A percentile compares a stretch with the other conserved stretches of the same genome.
Evolutionary conservation across 1,140 invertebrate species (phyloP).

Genomic region (Aphaenogaster rudis): DNA sequence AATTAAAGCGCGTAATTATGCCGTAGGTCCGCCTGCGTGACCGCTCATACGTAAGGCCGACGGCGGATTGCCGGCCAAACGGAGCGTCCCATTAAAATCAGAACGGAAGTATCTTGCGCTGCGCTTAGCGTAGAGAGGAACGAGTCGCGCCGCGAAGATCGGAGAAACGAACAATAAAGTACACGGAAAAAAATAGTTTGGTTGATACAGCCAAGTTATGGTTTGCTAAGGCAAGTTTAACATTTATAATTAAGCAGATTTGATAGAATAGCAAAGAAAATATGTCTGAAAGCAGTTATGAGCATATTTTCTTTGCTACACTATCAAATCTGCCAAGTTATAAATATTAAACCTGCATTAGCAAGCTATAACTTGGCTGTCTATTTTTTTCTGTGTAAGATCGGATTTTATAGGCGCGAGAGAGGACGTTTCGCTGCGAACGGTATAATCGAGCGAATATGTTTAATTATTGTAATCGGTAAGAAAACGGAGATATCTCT

Average conservation of each 20-base stretch:
- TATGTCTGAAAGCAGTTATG: no score
- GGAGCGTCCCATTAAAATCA: constrained; percentile 24
- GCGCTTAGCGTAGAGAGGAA: background rate
- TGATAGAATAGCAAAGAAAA: no score
- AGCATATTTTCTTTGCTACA: no score
- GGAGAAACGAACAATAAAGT: constrained; percentile 27
- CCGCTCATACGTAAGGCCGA: constrained; percentile 37
- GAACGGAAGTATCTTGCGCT: background rate
- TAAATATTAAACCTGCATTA: no score
- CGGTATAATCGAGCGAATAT: background rate
- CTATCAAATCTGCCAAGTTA: no score
- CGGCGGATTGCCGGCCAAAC: background rate
- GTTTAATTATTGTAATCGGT: constrained; percentile 41
- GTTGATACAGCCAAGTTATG: no score
- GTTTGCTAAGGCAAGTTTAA: no score
- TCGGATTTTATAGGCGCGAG: constrained; percentile 24
- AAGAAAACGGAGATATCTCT: background rate
- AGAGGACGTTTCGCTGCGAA: background rate
- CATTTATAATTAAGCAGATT: no score
- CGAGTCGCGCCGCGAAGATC: background rate
- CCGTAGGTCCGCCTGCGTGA: constrained; percentile 52
- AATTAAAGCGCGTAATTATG: constrained; percentile 85
- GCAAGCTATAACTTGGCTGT: no score
- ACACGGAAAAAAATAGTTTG: no score
- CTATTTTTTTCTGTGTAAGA: no score